A percentile compares a stretch with the other conserved stretches of the same genome.
These are phyloP conservation scores for Trissoscelio sp. DNA, from an alignment of 2,888 invertebrate genomes.

Conservation along the genomic window DNA sequence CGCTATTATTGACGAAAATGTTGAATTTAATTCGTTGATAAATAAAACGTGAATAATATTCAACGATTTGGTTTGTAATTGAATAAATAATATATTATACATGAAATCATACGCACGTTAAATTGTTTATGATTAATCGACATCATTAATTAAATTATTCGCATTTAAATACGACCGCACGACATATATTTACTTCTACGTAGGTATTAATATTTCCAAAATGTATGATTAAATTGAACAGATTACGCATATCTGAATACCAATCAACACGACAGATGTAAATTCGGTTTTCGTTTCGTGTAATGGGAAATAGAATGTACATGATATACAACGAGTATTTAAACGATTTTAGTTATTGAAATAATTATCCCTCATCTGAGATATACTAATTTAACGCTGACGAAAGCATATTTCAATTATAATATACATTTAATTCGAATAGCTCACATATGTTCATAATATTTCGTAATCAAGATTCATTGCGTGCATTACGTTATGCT, in stretches of 20 bases:
- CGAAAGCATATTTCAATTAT: slow-evolving; percentile 40
- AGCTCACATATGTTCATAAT: slow-evolving; percentile 12
- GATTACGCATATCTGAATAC: slow-evolving; percentile 56
- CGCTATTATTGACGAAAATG: not conserved
- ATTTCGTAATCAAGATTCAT: slow-evolving; percentile 36
- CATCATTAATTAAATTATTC: slow-evolving; percentile 46
- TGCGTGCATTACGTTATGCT: not conserved
- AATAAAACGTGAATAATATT: slow-evolving; percentile 17
- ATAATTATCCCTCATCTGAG: slow-evolving; percentile 58
- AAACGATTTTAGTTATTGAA: slow-evolving; percentile 44
- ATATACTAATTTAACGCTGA: slow-evolving; percentile 34
- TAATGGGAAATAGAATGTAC: slow-evolving; percentile 34
- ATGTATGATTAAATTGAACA: slow-evolving; percentile 52
- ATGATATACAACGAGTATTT: slow-evolving; percentile 29
- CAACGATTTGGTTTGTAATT: not conserved
- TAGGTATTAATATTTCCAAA: slow-evolving; percentile 55
- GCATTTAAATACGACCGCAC: slow-evolving; percentile 24
- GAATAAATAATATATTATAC: slow-evolving; percentile 17
- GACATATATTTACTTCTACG: slow-evolving; percentile 25
- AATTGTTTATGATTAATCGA: slow-evolving; percentile 51
- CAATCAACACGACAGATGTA: slow-evolving; percentile 54
- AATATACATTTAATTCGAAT: slow-evolving; percentile 35
- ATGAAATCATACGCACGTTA: slow-evolving; percentile 18
- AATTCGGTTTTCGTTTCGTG: slow-evolving; percentile 44
- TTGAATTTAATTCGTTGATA: slow-evolving; percentile 15